Evolutionary conservation across 1,140 invertebrate species (phyloP).

Genomic region (Agrypnia vestita): DNA sequence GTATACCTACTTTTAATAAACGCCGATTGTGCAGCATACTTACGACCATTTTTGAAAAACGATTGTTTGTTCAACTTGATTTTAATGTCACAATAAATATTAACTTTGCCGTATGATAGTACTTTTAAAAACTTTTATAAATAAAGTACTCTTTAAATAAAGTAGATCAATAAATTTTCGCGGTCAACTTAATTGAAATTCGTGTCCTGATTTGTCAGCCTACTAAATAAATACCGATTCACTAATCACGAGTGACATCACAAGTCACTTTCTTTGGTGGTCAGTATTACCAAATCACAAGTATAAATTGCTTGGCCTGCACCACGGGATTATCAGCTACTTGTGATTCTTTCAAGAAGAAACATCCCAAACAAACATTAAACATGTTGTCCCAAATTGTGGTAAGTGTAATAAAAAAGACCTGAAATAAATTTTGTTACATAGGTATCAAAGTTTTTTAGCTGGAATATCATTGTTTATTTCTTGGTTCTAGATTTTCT

Average conservation of each 20-base stretch:
- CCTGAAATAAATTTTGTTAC: background rate
- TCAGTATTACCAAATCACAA: conserved; percentile 21
- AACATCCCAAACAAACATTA: background rate
- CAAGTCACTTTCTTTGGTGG: conserved; percentile 26
- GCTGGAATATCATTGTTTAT: background rate
- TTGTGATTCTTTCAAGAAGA: conserved; percentile 1
- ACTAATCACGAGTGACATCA: conserved; percentile 18
- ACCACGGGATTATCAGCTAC: conserved; percentile 16
- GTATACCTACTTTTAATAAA: too few species aligned
- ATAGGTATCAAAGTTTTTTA: background rate
- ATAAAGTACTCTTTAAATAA: too few species aligned
- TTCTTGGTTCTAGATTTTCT: conserved; percentile 63
- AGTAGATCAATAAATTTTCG: background rate
- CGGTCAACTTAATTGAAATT: conserved; percentile 30
- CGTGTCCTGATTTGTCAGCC: conserved; percentile 6
- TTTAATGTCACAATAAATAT: too few species aligned
- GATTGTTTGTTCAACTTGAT: too few species aligned
- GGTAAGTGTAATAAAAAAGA: conserved; percentile 10
- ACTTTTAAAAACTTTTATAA: too few species aligned
- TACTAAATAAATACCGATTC: conserved; percentile 20
- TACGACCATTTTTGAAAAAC: too few species aligned
- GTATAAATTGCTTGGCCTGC: conserved; percentile 27
- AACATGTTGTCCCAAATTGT: conserved; percentile 14
- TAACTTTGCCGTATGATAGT: too few species aligned
- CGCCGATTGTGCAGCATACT: too few species aligned